A percentile compares a stretch with the other conserved stretches of the same genome.
phyloP scores from a whole-genome alignment of 2,113 vertebrate genomes.

The Otolemur garnettii region DNA sequence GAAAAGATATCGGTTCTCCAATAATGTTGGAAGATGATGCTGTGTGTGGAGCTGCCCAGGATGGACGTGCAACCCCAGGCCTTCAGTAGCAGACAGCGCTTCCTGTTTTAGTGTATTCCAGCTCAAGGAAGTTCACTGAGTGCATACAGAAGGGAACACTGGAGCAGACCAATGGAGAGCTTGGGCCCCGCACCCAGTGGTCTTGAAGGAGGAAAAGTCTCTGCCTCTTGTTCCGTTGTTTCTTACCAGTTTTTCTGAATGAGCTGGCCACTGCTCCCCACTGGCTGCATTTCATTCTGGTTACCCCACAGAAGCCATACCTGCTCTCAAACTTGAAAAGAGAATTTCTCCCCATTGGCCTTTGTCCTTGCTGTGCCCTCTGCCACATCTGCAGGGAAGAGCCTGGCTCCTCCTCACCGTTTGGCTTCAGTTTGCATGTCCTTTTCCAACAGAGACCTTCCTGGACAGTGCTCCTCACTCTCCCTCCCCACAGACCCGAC shows the following conservation, averaged over 20 bases:
- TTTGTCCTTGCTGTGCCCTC: not conserved
- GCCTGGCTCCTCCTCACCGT: not conserved
- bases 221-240: not conserved
- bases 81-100: rapidly evolving
- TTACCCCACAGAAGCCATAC: not conserved
- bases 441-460: not conserved
- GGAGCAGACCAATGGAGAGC: not conserved
- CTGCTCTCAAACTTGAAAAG: not conserved
- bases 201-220: not conserved
- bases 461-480: too few relatives aligned
- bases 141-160: not conserved
- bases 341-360: not conserved
- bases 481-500: too few relatives aligned
- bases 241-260: not conserved
- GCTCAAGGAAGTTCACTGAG: not conserved
- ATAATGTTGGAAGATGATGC: too few relatives aligned
- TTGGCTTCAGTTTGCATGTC: not conserved
- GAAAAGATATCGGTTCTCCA: not conserved
- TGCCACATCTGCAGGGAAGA: not conserved
- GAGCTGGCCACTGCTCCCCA: rapidly evolving
- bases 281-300: not conserved
- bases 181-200: not conserved
- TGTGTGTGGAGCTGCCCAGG: rapidly evolving
- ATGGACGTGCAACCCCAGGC: not conserved
- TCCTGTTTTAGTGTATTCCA: not conserved